A percentile compares a stretch with the other conserved stretches of the same genome.
phyloP scores from a whole-genome alignment of 2,888 invertebrate genomes.

The Thera britannica region DNA sequence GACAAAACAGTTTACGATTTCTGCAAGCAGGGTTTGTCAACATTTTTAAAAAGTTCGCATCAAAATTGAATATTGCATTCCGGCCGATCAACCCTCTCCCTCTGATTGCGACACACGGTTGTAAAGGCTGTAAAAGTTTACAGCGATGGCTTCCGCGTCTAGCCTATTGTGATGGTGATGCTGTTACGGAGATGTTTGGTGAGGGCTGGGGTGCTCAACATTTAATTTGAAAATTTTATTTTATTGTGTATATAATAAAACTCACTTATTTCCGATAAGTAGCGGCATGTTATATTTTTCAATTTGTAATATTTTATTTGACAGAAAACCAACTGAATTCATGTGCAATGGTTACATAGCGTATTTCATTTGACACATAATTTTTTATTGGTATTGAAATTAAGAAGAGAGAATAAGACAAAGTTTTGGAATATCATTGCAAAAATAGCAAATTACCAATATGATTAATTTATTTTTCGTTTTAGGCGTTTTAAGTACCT shows the following conservation, averaged over 20 bases:
- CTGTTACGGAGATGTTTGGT: constrained; percentile 22
- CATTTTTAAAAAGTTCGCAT: constrained; percentile 19
- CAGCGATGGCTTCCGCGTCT: constrained; percentile 73
- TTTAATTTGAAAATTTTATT: constrained; percentile 21
- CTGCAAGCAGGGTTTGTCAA: constrained; percentile 1
- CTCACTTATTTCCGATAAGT: no score
- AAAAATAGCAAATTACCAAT: no score
- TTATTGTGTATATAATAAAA: neutral
- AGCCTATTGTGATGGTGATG: constrained; percentile 76
- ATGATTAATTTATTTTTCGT: no score
- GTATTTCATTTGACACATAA: no score
- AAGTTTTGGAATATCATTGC: no score
- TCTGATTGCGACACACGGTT: constrained; percentile 49
- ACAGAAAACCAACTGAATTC: no score
- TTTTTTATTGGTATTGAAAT: no score
- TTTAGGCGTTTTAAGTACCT: no score
- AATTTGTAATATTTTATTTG: no score
- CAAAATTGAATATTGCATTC: constrained; percentile 41
- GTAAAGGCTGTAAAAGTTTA: constrained; percentile 77
- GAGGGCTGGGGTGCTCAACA: constrained; percentile 58
- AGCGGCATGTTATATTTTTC: no score
- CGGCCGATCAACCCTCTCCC: constrained; percentile 57
- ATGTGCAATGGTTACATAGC: no score
- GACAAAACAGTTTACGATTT: neutral
- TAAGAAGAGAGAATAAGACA: no score